These are phyloP conservation scores for Microcebus lehilahytsara DNA, from an alignment of 2,113 vertebrate genomes.

Conservation along the genomic window DNA sequence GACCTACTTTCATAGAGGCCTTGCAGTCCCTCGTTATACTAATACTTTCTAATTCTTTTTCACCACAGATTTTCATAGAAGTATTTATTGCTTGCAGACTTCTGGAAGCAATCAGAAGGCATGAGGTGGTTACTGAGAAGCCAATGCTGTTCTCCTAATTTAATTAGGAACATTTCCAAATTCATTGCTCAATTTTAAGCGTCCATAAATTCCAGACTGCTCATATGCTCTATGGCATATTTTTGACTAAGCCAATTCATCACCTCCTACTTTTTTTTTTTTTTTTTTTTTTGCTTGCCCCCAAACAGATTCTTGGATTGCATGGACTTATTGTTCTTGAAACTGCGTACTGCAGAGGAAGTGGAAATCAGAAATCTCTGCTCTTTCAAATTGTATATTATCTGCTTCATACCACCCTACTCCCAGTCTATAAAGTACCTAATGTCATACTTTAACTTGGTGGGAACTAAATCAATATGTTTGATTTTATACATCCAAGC, in stretches of 20 bases:
- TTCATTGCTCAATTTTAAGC: neutral
- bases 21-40: neutral
- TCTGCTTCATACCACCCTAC: neutral
- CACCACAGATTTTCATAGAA: neutral
- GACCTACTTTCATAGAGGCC: neutral
- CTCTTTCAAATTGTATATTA: neutral
- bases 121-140: neutral
- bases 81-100: neutral
- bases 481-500: neutral
- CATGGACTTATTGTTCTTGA: neutral
- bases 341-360: neutral
- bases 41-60: neutral
- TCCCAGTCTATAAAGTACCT: neutral
- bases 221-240: neutral
- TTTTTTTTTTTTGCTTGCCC: no score
- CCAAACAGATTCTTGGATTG: neutral
- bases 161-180: slow-evolving; percentile 13
- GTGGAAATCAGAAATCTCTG: neutral
- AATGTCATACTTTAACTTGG: neutral
- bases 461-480: neutral
- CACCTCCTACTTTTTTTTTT: neutral
- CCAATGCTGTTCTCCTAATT: neutral
- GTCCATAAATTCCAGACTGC: neutral
- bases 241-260: neutral
- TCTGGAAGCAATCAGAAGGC: neutral